Evolutionary conservation across 2,888 invertebrate genomes (phyloP), one percentile per base, ranked within the genome.

Genomic region (Xestobium rufovillosum): DNA sequence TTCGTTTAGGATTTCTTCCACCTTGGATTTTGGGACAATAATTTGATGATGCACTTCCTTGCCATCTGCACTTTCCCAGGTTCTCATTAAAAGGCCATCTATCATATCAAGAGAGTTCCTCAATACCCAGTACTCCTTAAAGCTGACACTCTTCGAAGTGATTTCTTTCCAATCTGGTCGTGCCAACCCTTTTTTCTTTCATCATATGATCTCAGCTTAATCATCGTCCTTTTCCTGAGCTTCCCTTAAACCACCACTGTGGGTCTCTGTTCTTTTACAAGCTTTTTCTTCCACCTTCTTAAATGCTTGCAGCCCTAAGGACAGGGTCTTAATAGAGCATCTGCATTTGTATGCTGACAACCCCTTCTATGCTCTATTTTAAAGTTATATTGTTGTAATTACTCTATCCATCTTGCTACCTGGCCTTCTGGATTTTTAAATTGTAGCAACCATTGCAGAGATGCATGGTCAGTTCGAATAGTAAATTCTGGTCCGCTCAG

Each of bases 381-480:
- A 26, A 52, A 55, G 16, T 57, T 46, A 34, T 48, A 56, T 15
- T 49, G 43, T 17, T 52, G 50, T 2, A 57, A 43, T 19, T 43
- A 34, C 37, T 58, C 51, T 3, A 59, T 31, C 56, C 56, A 61
- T 34, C 55, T 42, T 6, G 56, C 58, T 2, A 58, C 36, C 30
- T 61, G 56, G 4, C 57, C 57, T 36, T 59, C 55, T 0, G 55
- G 53, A 33, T 52, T 51, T 31, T 54, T 52, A 16, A 59, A 54
- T 16, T 50, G 49, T 14, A 56, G 38, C 2, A 59, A 41, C 56
- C 56, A 63, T 31, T 48, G 49, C 3, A 59, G 34, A 0, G 55
- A 47, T 2, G 53, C 52, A 42, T 60, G 56, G 31, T 58, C 53
- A 1, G 59, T 59, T 12, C 53, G 39, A 1, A 59, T 31, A 3